phyloP scores from a whole-genome alignment of 35 echinoderm and acorn worm species.

The Heliocidaris erythrogramma region DNA sequence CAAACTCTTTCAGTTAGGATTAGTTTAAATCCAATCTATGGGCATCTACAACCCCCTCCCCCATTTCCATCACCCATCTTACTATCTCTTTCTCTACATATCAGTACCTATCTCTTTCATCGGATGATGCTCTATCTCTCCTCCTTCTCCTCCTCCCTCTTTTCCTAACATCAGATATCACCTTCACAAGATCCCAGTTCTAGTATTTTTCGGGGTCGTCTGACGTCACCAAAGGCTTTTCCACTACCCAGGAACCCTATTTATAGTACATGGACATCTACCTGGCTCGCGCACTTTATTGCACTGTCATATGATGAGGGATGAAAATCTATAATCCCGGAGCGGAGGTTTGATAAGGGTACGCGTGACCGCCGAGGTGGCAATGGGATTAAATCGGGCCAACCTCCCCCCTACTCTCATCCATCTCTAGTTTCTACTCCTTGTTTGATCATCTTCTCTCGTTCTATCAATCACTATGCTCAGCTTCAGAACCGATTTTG shows the following conservation, averaged over 20 bases:
- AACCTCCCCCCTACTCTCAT: neutral
- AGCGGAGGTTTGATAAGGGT: slow-evolving; percentile 19
- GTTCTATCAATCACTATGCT: neutral
- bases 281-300: neutral
- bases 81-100: too few relatives aligned
- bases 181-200: neutral
- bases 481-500: neutral
- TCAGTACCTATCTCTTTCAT: neutral
- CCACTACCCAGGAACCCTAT: slow-evolving; percentile 21
- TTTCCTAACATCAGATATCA: neutral
- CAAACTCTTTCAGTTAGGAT: too few relatives aligned
- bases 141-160: neutral
- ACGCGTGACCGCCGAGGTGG: neutral
- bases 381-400: slow-evolving; percentile 18
- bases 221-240: neutral
- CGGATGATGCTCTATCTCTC: neutral
- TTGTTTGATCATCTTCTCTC: neutral
- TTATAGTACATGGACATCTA: neutral
- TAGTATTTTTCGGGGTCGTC: neutral
- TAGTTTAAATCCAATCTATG: too few relatives aligned
- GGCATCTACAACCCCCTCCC: too few relatives aligned
- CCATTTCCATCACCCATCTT: too few relatives aligned
- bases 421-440: neutral
- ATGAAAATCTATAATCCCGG: slow-evolving; percentile 29
- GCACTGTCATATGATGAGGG: slow-evolving; percentile 30